Conservation (phyloP, 2,888 invertebrate genomes). For the Ditylenchus weischeri region DNA sequence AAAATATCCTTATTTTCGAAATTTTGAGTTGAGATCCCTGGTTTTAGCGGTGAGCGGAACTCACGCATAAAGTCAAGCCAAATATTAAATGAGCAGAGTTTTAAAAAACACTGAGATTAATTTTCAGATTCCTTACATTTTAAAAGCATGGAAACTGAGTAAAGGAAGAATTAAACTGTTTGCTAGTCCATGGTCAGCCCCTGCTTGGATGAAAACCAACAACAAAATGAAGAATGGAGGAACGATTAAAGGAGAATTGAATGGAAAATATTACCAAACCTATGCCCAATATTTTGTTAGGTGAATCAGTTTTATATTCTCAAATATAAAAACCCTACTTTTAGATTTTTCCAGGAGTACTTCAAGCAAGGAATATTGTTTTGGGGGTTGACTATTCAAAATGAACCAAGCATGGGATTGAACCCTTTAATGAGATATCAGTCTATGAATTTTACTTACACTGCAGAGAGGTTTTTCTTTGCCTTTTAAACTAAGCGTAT, state of each 20-base stretch:
- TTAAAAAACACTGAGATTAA: neutral
- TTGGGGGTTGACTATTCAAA: slow-evolving; percentile 84
- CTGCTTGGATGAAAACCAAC: slow-evolving; percentile 65
- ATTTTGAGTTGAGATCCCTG: no score
- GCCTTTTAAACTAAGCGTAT: neutral
- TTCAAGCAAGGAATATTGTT: slow-evolving; percentile 65
- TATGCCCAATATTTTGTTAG: slow-evolving; percentile 74
- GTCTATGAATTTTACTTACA: neutral
- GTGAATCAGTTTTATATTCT: neutral
- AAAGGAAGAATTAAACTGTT: slow-evolving; percentile 27
- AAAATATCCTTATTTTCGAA: no score
- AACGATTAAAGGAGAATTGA: slow-evolving; percentile 58
- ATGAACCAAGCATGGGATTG: slow-evolving; percentile 63
- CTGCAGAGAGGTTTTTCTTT: neutral
- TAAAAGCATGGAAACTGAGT: slow-evolving; percentile 16
- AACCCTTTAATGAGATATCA: slow-evolving; percentile 30
- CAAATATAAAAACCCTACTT: neutral
- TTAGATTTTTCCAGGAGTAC: slow-evolving; percentile 69
- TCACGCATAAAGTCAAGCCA: no score
- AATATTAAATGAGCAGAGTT: no score
- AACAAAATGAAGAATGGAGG: slow-evolving; percentile 61
- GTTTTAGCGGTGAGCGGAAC: no score
- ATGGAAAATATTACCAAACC: slow-evolving; percentile 69
- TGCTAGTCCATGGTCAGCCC: slow-evolving; percentile 60
- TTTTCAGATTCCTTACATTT: slow-evolving; percentile 24